A percentile compares a stretch with the other conserved stretches of the same genome.
Evolutionary conservation across 2,113 vertebrate species (phyloP).

Genomic region (Archocentrus centrarchus): DNA sequence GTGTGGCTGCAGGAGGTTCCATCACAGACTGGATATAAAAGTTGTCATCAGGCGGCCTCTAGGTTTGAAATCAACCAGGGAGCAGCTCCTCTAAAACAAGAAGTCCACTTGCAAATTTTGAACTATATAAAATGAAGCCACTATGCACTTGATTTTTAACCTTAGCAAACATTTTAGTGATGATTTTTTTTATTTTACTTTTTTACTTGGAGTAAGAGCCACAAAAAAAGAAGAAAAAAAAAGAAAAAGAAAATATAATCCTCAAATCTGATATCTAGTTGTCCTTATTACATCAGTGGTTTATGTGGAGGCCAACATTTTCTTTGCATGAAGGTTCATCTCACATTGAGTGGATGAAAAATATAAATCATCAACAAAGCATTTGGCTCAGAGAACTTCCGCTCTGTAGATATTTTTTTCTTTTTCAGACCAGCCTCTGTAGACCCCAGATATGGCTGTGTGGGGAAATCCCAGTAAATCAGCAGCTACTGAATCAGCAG

Average conservation of each 20-base stretch:
- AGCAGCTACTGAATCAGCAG: no score
- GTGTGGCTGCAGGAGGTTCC: no score
- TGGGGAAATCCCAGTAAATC: no score
- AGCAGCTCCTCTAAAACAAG: background rate
- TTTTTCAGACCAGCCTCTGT: no score
- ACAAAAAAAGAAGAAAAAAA: background rate
- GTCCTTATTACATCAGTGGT: background rate
- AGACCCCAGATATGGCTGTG: no score
- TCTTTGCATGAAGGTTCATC: background rate
- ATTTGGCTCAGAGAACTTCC: no score
- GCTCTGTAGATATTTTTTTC: no score
- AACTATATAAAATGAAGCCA: background rate
- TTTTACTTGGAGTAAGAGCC: background rate
- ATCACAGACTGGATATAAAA: no score
- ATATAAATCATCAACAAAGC: background rate
- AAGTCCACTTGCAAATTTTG: background rate
- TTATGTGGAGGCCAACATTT: background rate
- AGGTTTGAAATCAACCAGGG: background rate
- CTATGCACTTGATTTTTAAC: background rate
- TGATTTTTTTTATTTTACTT: no score
- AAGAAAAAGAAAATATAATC: no score
- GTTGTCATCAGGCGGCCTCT: no score
- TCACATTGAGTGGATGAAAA: background rate
- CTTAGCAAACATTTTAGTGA: background rate
- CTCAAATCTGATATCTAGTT: background rate